Conservation (phyloP, 2,888 invertebrate genomes). For the Trichacis sp. region DNA sequence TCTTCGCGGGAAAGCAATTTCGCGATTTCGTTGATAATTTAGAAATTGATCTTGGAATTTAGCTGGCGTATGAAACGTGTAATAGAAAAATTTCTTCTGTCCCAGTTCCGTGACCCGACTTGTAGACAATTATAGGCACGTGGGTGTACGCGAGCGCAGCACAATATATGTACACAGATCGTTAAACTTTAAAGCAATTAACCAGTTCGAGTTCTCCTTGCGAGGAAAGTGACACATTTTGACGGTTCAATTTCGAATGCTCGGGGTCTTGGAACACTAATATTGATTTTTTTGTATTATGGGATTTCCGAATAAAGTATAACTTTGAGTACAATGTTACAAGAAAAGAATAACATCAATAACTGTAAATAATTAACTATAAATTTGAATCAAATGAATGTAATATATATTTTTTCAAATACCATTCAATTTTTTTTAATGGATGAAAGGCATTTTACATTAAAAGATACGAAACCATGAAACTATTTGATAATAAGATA, state of each 20-base stretch:
- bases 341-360: no score
- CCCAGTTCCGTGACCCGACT: conserved; percentile 11
- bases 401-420: no score
- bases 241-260: background rate
- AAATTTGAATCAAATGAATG: no score
- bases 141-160: conserved; percentile 13
- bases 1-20: background rate
- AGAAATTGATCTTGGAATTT: conserved; percentile 7
- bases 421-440: no score
- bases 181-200: conserved; percentile 23
- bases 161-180: conserved; percentile 14
- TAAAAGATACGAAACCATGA: no score
- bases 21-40: conserved; percentile 1
- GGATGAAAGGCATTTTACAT: no score
- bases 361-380: no score
- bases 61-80: background rate
- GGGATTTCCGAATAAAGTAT: no score
- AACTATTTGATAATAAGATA: no score
- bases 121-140: conserved; percentile 18
- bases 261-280: no score
- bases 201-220: conserved; percentile 12
- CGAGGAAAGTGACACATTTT: conserved; percentile 7
- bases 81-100: conserved; percentile 12
- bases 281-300: no score
- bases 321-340: no score